These are phyloP conservation scores for Rhynchomys soricoides DNA, from an alignment of 2,113 vertebrate species.

Conservation along the genomic window DNA sequence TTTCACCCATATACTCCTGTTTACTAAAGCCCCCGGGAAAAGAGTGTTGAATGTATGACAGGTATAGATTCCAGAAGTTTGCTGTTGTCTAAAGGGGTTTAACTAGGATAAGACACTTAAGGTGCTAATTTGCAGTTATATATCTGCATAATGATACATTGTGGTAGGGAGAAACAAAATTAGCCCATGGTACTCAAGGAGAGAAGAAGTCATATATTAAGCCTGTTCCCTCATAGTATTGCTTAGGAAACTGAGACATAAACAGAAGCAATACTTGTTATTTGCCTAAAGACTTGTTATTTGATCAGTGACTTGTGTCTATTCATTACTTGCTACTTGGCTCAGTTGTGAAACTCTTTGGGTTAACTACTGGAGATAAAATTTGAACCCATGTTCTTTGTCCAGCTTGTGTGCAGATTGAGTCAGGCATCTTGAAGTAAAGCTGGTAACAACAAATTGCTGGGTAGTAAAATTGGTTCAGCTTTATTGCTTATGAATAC, in stretches of 20 bases:
- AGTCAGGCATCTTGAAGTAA: background rate
- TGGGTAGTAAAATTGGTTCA: background rate
- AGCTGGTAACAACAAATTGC: conserved; percentile 30
- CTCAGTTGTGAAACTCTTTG: background rate
- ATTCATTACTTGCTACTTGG: background rate
- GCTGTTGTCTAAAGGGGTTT: background rate
- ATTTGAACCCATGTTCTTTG: background rate
- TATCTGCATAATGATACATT: background rate
- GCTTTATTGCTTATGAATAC: background rate
- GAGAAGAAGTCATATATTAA: background rate
- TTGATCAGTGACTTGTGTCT: background rate
- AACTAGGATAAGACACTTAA: background rate
- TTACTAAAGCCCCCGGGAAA: background rate
- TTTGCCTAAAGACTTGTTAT: background rate
- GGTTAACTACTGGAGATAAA: conserved; percentile 15
- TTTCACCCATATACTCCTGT: background rate
- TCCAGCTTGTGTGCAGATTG: conserved; percentile 11
- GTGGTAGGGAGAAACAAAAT: background rate
- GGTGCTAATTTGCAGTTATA: background rate
- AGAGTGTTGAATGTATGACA: background rate
- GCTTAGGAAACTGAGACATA: background rate
- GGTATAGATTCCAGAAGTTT: background rate
- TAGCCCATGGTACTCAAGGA: conserved; percentile 12
- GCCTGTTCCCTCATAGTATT: background rate
- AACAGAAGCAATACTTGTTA: background rate